These are phyloP conservation scores for Athalia circularis DNA, from an alignment of 2,888 invertebrate species.

Conservation along the genomic window DNA sequence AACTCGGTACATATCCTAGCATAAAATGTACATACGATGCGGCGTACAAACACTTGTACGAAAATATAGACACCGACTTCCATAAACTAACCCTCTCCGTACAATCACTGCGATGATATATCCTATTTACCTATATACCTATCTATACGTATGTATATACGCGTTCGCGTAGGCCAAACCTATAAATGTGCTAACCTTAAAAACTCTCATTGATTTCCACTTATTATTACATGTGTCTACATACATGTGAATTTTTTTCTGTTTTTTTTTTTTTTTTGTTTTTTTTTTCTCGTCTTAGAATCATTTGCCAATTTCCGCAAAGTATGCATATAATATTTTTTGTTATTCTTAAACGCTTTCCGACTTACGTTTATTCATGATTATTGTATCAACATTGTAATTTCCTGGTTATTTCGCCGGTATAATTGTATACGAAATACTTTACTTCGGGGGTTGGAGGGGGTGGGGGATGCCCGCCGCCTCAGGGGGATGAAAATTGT, in stretches of 20 bases:
- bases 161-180: not conserved
- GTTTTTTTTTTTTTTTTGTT: not conserved
- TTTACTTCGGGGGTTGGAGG: not conserved
- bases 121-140: not conserved
- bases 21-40: too few relatives aligned
- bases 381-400: not conserved
- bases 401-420: not conserved
- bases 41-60: too few relatives aligned
- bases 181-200: not conserved
- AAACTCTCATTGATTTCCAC: not conserved
- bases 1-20: too few relatives aligned
- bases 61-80: too few relatives aligned
- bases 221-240: not conserved
- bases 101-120: not conserved
- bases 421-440: not conserved
- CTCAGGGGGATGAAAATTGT: slow-evolving; percentile 16
- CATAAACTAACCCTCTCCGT: too few relatives aligned
- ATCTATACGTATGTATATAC: not conserved
- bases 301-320: not conserved
- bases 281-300: not conserved
- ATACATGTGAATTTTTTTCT: not conserved
- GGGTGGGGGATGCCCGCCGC: not conserved
- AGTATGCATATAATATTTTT: too few relatives aligned
- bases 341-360: not conserved
- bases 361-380: not conserved